Conservation (phyloP, 2,888 invertebrate genomes). For the Drosophila tanythrix region DNA sequence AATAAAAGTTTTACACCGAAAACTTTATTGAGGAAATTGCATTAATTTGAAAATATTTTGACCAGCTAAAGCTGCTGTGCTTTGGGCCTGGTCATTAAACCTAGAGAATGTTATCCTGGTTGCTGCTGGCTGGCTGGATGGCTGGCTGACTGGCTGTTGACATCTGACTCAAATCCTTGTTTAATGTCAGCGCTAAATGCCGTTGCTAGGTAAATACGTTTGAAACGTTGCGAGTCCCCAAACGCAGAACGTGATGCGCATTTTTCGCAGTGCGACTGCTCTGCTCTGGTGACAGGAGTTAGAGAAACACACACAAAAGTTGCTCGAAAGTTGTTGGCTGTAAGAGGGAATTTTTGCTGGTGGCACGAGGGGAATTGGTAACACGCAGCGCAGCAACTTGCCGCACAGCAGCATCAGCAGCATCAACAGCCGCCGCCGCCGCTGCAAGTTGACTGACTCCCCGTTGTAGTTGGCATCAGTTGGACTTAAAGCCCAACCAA, state of each 20-base stretch:
- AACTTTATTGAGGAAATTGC: conserved; percentile 42
- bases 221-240: conserved; percentile 56
- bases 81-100: conserved; percentile 49
- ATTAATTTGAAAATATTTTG: conserved; percentile 30
- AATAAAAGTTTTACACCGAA: conserved; percentile 15
- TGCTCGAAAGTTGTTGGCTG: conserved; percentile 69
- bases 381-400: conserved; percentile 34
- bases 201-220: conserved; percentile 71
- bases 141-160: conserved; percentile 3
- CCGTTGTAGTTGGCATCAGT: conserved; percentile 16
- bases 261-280: conserved; percentile 70
- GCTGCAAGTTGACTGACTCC: conserved; percentile 33
- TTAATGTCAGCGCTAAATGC: conserved; percentile 68
- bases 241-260: conserved; percentile 80
- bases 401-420: conserved; percentile 19
- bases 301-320: conserved; percentile 62
- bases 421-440: conserved; percentile 1
- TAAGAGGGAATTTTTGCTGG: conserved; percentile 10
- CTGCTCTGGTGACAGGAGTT: background rate
- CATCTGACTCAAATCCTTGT: conserved; percentile 35
- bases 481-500: conserved; percentile 54
- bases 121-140: background rate
- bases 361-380: background rate
- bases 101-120: conserved; percentile 9
- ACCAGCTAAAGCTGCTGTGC: conserved; percentile 7